These are phyloP conservation scores for Tympanuchus pallidicinctus DNA, from an alignment of 2,113 vertebrate species.

Conservation along the genomic window DNA sequence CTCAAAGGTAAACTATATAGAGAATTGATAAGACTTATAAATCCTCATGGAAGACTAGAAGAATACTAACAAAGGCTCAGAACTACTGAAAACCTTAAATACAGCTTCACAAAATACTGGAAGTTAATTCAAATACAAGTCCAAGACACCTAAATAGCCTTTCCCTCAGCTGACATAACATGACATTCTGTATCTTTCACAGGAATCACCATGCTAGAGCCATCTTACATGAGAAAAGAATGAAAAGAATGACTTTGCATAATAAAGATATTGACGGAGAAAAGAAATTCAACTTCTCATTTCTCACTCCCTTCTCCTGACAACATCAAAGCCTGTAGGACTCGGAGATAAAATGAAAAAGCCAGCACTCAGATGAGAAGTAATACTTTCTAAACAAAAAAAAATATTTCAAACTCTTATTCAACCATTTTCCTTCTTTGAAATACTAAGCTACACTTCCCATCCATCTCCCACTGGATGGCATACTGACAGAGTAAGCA, in stretches of 20 bases:
- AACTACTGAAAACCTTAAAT: background rate
- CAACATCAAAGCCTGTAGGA: background rate
- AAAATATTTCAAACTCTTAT: background rate
- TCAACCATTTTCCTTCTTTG: background rate
- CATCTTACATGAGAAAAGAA: background rate
- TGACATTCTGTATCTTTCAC: background rate
- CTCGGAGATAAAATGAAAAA: background rate
- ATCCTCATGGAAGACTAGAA: background rate
- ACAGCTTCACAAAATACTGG: background rate
- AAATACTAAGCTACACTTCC: background rate
- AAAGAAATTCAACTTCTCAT: background rate
- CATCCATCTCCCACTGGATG: background rate
- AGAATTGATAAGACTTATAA: background rate
- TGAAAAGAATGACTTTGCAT: background rate
- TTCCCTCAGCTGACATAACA: background rate
- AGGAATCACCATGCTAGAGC: background rate
- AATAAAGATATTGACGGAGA: background rate
- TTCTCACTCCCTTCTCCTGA: background rate
- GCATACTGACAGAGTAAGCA: background rate
- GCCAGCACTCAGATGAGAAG: background rate
- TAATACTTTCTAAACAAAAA: background rate
- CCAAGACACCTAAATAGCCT: background rate
- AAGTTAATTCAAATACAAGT: background rate
- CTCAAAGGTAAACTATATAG: fast-evolving
- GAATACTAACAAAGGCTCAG: background rate